Conservation (phyloP, 2,888 invertebrate species). For the Dynastes grantii region DNA sequence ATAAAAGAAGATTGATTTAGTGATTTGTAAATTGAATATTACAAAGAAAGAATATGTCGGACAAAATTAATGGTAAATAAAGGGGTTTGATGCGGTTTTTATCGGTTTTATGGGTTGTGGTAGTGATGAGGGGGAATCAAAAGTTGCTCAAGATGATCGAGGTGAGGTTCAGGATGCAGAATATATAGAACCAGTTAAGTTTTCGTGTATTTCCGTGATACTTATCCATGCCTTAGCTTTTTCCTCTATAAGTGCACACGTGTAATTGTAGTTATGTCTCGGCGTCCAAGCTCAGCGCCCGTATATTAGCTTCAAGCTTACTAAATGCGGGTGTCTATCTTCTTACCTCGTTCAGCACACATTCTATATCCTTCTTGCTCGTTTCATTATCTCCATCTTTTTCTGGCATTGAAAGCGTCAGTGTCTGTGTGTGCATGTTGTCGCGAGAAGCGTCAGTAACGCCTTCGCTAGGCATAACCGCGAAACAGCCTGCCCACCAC, state of each 20-base stretch:
- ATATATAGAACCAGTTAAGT: no score
- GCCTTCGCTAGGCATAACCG: slow-evolving; percentile 69
- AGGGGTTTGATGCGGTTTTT: no score
- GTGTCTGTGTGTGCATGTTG: slow-evolving; percentile 53
- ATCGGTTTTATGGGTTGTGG: no score
- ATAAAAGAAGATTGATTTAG: background rate
- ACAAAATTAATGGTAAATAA: no score
- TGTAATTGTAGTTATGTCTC: background rate
- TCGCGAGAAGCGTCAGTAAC: slow-evolving; percentile 68
- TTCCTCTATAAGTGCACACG: background rate
- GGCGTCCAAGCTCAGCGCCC: background rate
- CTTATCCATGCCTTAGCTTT: no score
- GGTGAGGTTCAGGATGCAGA: no score
- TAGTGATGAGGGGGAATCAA: no score
- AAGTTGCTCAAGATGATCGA: no score
- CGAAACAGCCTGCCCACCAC: slow-evolving; percentile 68
- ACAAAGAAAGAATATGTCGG: no score
- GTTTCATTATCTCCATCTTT: no score
- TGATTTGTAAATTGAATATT: background rate
- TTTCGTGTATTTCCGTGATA: no score
- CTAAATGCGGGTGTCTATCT: background rate
- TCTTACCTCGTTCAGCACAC: background rate
- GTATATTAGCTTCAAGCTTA: background rate
- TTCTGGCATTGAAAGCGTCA: no score
- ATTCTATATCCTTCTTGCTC: background rate